Percentiles rank a stretch among this genome's conserved stretches.
Conservation (phyloP, 2,113 vertebrate genomes). For the Nycticryphes semicollaris region DNA sequence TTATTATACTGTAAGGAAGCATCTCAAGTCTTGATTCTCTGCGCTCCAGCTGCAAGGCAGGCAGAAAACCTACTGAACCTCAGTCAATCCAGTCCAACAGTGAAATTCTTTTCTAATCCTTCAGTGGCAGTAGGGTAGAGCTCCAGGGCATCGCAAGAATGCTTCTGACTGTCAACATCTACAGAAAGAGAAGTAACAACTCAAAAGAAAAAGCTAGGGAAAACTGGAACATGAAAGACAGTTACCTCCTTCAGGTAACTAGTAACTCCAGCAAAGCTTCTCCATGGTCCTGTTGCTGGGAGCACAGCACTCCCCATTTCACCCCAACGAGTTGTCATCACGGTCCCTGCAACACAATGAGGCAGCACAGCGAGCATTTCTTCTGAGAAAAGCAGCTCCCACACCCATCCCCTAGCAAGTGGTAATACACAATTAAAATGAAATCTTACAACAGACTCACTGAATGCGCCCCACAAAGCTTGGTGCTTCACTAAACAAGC, state of each 20-base stretch:
- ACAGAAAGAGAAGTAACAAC: not conserved
- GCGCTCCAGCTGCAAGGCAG: not conserved
- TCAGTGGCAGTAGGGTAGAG: accelerated
- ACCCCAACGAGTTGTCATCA: not conserved
- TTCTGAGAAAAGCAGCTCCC: not conserved
- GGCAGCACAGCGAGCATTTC: accelerated
- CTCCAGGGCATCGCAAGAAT: not conserved
- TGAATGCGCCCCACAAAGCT: not conserved
- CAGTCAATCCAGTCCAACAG: not conserved
- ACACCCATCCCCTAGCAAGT: not conserved
- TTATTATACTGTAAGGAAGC: not conserved
- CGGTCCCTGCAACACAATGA: accelerated
- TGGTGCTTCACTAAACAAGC: not conserved
- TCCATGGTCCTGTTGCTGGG: accelerated
- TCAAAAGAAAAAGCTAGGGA: not conserved
- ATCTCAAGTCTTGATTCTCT: accelerated
- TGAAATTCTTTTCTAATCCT: not conserved
- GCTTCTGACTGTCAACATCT: not conserved
- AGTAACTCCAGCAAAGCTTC: not conserved
- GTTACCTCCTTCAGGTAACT: not conserved
- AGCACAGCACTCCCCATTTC: not conserved
- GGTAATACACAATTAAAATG: not conserved
- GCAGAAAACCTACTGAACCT: not conserved
- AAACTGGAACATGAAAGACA: not conserved
- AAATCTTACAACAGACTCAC: not conserved